Percentiles rank a stretch among this genome's conserved stretches.
These are phyloP conservation scores for Teleogryllus oceanicus DNA, from an alignment of 2,888 invertebrate genomes.

Conservation along the genomic window DNA sequence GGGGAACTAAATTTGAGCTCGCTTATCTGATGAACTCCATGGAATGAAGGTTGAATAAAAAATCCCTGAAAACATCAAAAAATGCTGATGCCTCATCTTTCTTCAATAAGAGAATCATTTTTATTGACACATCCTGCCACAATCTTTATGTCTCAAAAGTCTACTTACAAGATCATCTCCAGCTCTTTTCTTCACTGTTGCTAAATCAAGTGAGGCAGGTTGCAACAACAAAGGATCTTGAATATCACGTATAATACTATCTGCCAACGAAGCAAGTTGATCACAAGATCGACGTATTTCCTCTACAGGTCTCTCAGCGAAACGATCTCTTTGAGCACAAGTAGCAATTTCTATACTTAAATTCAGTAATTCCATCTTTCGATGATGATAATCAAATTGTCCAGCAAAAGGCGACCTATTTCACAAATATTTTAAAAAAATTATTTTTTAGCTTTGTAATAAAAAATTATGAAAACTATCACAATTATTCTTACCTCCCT, in stretches of 20 bases:
- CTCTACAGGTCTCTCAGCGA: conserved; percentile 80
- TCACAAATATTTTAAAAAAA: no score
- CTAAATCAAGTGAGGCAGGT: conserved; percentile 85
- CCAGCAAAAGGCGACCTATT: conserved; percentile 58
- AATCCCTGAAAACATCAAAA: conserved; percentile 63
- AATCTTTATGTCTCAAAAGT: not conserved
- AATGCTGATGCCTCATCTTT: not conserved
- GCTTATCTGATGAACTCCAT: conserved; percentile 72
- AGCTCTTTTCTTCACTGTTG: conserved; percentile 76
- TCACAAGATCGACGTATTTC: conserved; percentile 70
- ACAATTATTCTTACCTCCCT: conserved; percentile 59
- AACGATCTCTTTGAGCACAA: conserved; percentile 84
- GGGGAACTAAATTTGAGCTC: conserved; percentile 89
- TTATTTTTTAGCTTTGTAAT: no score
- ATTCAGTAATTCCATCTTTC: conserved; percentile 68
- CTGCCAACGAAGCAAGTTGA: conserved; percentile 72
- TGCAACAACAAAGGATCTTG: conserved; percentile 87
- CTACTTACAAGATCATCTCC: conserved; percentile 69
- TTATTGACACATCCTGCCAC: no score
- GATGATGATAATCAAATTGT: conserved; percentile 65
- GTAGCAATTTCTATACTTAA: conserved; percentile 83
- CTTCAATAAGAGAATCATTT: no score
- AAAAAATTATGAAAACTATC: not conserved
- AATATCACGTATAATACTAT: conserved; percentile 75
- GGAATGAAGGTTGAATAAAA: conserved; percentile 80